Evolutionary conservation across 2,113 vertebrate species (phyloP).

Genomic region (Gadus macrocephalus): DNA sequence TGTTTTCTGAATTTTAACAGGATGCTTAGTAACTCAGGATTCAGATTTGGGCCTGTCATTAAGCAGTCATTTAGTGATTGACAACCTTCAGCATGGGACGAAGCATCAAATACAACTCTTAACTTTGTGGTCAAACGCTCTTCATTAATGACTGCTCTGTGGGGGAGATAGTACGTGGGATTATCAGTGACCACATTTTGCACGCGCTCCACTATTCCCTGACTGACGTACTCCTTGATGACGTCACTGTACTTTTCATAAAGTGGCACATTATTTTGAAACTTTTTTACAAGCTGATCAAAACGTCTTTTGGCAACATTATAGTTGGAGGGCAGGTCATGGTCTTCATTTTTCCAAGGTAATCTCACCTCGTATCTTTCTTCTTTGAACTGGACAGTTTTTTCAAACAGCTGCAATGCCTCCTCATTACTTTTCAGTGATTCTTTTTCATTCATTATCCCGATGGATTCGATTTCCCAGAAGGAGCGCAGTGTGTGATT

Average conservation of each 20-base stretch:
- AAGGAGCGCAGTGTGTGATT: too few species aligned
- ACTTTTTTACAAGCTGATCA: slow-evolving; percentile 11
- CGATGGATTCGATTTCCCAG: slow-evolving; percentile 27
- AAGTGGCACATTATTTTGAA: slow-evolving; percentile 11
- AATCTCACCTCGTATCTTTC: slow-evolving; percentile 29
- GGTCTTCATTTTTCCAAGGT: slow-evolving; percentile 20
- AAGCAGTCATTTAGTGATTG: slow-evolving; percentile 30
- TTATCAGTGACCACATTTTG: neutral
- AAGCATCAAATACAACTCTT: slow-evolving; percentile 35
- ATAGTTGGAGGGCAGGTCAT: neutral
- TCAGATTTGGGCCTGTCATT: slow-evolving; percentile 27
- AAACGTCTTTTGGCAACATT: slow-evolving; percentile 10
- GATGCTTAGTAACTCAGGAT: too few species aligned
- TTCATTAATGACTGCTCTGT: slow-evolving; percentile 24
- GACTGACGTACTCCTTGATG: slow-evolving; percentile 20
- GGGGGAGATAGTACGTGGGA: slow-evolving; percentile 6
- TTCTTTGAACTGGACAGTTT: neutral
- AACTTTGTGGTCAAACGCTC: slow-evolving; percentile 33
- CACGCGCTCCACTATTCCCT: slow-evolving; percentile 21
- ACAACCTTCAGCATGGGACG: slow-evolving; percentile 27
- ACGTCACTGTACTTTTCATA: slow-evolving; percentile 5
- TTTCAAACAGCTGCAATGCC: slow-evolving; percentile 20
- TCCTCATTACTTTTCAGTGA: slow-evolving; percentile 5
- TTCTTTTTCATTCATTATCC: slow-evolving; percentile 5
- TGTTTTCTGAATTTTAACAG: slow-evolving; percentile 30